phyloP scores from a whole-genome alignment of 2,888 invertebrate genomes.

The Antheraea yamamai region DNA sequence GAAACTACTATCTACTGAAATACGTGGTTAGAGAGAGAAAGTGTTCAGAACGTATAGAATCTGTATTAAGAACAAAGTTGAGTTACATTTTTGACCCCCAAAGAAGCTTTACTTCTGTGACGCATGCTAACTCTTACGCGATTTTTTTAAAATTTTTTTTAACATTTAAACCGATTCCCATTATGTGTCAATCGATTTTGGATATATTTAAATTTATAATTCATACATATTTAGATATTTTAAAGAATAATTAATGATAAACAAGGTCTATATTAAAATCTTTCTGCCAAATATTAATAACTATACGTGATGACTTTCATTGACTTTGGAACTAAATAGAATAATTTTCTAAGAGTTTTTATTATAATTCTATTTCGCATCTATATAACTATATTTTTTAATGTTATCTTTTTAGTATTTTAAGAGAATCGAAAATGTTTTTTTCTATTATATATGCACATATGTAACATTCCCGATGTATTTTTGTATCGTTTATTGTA shows the following conservation, averaged over 20 bases:
- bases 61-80: too few relatives aligned
- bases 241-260: neutral
- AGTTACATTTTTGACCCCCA: too few relatives aligned
- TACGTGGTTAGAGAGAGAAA: too few relatives aligned
- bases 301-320: neutral
- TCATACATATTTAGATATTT: neutral
- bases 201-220: neutral
- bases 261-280: neutral
- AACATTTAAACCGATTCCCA: neutral
- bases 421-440: neutral
- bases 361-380: neutral
- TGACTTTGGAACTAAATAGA: neutral
- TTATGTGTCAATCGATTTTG: neutral
- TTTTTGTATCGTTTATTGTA: constrained; percentile 7
- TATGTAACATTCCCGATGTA: constrained; percentile 2
- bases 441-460: constrained; percentile 6
- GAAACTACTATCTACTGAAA: too few relatives aligned
- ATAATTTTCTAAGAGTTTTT: neutral
- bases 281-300: constrained; percentile 2
- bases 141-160: neutral
- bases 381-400: constrained; percentile 1
- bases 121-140: too few relatives aligned
- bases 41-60: too few relatives aligned
- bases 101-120: too few relatives aligned
- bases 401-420: neutral